phyloP scores from a whole-genome alignment of 2,888 invertebrate genomes.

The Cyclophora punctaria region DNA sequence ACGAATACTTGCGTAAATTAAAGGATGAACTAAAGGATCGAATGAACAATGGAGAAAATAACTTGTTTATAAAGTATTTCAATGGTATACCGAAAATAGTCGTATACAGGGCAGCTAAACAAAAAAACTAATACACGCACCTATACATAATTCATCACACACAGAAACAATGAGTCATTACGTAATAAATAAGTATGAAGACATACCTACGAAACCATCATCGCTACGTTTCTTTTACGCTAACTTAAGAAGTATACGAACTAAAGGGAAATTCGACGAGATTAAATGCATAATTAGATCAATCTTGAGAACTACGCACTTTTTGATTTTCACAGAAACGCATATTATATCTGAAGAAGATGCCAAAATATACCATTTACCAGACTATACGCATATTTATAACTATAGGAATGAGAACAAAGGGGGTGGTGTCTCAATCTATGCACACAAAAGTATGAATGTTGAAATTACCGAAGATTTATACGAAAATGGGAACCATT shows the following conservation, averaged over 20 bases:
- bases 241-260: slow-evolving; percentile 17
- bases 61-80: slow-evolving; percentile 21
- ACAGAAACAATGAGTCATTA: slow-evolving; percentile 1
- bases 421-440: slow-evolving; percentile 23
- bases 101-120: slow-evolving; percentile 1
- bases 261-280: slow-evolving; percentile 15
- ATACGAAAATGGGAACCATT: slow-evolving; percentile 16
- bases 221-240: slow-evolving; percentile 17
- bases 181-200: slow-evolving; percentile 13
- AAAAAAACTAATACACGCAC: slow-evolving; percentile 9
- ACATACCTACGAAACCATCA: slow-evolving; percentile 7
- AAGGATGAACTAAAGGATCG: slow-evolving; percentile 12
- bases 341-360: slow-evolving; percentile 14
- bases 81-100: slow-evolving; percentile 18
- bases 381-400: slow-evolving; percentile 9
- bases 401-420: slow-evolving; percentile 12
- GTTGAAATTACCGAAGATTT: slow-evolving; percentile 11
- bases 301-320: slow-evolving; percentile 8
- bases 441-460: slow-evolving; percentile 15
- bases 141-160: not conserved
- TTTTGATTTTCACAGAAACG: slow-evolving; percentile 14
- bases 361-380: not conserved
- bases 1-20: slow-evolving; percentile 7
- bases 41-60: slow-evolving; percentile 13
- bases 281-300: slow-evolving; percentile 9